phyloP scores from a whole-genome alignment of 2,888 invertebrate species.

The Dasysyrphus tricinctus region DNA sequence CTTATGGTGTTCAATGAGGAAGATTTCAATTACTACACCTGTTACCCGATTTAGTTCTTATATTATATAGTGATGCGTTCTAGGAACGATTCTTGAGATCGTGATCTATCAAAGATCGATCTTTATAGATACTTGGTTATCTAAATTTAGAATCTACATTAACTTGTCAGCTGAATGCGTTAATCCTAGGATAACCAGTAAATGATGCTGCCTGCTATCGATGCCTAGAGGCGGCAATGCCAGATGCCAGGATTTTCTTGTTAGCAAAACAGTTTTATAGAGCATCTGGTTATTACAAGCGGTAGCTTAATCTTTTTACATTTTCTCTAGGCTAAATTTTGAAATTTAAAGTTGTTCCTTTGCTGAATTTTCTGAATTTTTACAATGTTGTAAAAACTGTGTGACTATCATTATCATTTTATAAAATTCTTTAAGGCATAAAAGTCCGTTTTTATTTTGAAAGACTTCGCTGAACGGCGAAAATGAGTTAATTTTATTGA shows the following conservation, averaged over 20 bases:
- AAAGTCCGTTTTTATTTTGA: not conserved
- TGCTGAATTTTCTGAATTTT: not conserved
- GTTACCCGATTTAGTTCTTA: slow-evolving; percentile 73
- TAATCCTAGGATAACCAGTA: slow-evolving; percentile 56
- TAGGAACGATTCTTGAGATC: slow-evolving; percentile 54
- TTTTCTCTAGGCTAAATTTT: not conserved
- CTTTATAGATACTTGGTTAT: slow-evolving; percentile 19
- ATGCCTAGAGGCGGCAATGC: slow-evolving; percentile 19
- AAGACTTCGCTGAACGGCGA: no score
- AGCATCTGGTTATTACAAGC: not conserved
- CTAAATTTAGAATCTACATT: slow-evolving; percentile 61
- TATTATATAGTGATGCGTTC: slow-evolving; percentile 22
- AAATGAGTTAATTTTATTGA: no score
- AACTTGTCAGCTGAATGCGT: slow-evolving; percentile 60
- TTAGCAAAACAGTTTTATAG: not conserved
- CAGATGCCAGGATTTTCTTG: slow-evolving; percentile 15
- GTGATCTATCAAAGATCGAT: slow-evolving; percentile 56
- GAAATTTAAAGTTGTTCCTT: not conserved
- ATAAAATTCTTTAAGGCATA: not conserved
- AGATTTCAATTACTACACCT: slow-evolving; percentile 83
- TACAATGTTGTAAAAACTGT: not conserved
- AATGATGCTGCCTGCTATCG: not conserved
- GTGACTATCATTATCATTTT: not conserved
- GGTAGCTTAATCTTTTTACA: slow-evolving; percentile 3
- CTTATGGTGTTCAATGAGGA: slow-evolving; percentile 78